These are phyloP conservation scores for Habroteleia sp. DNA, from an alignment of 2,888 invertebrate species.

Conservation along the genomic window DNA sequence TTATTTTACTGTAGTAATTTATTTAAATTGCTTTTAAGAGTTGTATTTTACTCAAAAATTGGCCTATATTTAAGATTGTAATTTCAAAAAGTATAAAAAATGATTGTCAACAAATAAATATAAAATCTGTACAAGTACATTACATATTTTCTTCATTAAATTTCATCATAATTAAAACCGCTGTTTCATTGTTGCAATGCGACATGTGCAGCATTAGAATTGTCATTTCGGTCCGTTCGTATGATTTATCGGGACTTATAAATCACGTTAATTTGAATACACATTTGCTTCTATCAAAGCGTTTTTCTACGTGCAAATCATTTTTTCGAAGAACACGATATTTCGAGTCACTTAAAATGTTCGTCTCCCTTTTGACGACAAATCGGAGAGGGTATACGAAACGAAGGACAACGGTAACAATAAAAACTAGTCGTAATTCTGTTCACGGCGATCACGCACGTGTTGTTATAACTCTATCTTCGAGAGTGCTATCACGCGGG, in stretches of 20 bases:
- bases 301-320: neutral
- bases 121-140: no score
- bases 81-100: no score
- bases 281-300: neutral
- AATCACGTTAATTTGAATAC: neutral
- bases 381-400: slow-evolving; percentile 28
- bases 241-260: neutral
- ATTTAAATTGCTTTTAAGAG: no score
- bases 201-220: neutral
- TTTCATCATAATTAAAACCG: no score
- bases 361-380: slow-evolving; percentile 17
- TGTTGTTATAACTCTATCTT: slow-evolving; percentile 59
- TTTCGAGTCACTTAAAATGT: slow-evolving; percentile 15
- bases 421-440: slow-evolving; percentile 64
- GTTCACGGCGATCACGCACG: slow-evolving; percentile 55
- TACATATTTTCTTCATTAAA: no score
- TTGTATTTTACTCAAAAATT: no score
- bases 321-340: neutral
- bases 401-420: slow-evolving; percentile 41
- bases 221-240: no score
- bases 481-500: slow-evolving; percentile 45
- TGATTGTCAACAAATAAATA: no score
- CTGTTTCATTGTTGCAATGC: no score
- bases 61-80: no score
- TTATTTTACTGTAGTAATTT: no score